phyloP scores from a whole-genome alignment of 2,113 vertebrate genomes.

The Ceratotherium simum region DNA sequence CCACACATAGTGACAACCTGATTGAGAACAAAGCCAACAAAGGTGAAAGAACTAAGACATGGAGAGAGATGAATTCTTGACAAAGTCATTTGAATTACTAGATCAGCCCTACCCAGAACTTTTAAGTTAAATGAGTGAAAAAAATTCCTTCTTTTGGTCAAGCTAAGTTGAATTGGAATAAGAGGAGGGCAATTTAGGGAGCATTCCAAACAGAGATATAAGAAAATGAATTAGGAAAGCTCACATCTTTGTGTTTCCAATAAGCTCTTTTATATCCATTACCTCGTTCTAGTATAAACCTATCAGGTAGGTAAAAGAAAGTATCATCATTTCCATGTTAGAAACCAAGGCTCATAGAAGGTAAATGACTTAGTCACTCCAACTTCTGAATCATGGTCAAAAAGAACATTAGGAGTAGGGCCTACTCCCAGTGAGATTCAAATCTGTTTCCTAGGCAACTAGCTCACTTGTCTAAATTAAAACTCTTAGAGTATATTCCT shows the following conservation, averaged over 20 bases:
- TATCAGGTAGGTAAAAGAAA: neutral
- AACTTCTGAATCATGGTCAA: neutral
- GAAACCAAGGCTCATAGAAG: neutral
- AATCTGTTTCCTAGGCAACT: neutral
- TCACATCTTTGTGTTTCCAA: neutral
- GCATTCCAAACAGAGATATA: neutral
- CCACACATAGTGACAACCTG: neutral
- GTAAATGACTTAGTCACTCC: neutral
- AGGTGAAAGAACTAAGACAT: neutral
- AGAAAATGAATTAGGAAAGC: neutral
- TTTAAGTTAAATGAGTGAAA: neutral
- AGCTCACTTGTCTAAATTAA: neutral
- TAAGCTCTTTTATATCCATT: neutral
- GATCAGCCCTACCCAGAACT: neutral
- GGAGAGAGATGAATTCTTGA: neutral
- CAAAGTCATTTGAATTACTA: neutral
- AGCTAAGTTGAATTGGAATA: neutral
- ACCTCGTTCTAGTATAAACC: neutral
- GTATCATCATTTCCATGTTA: neutral
- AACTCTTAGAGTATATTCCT: conserved; percentile 7
- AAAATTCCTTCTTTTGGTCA: neutral
- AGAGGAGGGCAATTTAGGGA: neutral
- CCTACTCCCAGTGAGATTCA: neutral
- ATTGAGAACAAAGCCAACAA: neutral
- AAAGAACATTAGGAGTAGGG: neutral